Evolutionary conservation across 1,140 invertebrate species (phyloP).

Genomic region (Carcinoscorpius rotundicauda): DNA sequence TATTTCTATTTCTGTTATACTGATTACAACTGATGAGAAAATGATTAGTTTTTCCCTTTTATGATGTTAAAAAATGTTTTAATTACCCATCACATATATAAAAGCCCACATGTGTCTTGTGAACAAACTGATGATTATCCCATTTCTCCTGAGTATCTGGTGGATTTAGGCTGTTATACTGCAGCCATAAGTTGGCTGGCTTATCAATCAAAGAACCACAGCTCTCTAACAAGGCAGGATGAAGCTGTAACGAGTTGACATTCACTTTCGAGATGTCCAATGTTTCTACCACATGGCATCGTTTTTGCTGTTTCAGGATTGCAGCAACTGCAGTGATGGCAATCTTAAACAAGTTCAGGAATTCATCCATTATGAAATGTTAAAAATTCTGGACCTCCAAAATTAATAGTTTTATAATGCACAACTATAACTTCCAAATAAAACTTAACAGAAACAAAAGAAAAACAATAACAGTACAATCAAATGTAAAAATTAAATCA

Average conservation of each 20-base stretch:
- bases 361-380: neutral
- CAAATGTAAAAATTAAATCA: no score
- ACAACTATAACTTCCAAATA: no score
- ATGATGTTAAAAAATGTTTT: constrained; percentile 2
- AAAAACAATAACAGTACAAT: no score
- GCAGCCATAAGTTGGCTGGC: constrained; percentile 56
- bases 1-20: no score
- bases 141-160: constrained; percentile 55
- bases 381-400: no score
- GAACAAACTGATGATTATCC: constrained; percentile 52
- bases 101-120: constrained; percentile 59
- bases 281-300: constrained; percentile 46
- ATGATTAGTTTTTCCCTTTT: no score
- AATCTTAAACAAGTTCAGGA: constrained; percentile 32
- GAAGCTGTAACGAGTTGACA: constrained; percentile 6
- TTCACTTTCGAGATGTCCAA: constrained; percentile 26
- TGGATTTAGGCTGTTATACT: constrained; percentile 47
- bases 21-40: no score
- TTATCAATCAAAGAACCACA: constrained; percentile 28
- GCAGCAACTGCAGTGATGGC: constrained; percentile 46
- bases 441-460: no score
- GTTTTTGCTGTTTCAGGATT: constrained; percentile 63
- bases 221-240: constrained; percentile 32
- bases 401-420: no score
- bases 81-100: constrained; percentile 64